Base-by-base conservation (phyloP, 1,140 invertebrate genomes). In the Drosophila gunungcola region DNA sequence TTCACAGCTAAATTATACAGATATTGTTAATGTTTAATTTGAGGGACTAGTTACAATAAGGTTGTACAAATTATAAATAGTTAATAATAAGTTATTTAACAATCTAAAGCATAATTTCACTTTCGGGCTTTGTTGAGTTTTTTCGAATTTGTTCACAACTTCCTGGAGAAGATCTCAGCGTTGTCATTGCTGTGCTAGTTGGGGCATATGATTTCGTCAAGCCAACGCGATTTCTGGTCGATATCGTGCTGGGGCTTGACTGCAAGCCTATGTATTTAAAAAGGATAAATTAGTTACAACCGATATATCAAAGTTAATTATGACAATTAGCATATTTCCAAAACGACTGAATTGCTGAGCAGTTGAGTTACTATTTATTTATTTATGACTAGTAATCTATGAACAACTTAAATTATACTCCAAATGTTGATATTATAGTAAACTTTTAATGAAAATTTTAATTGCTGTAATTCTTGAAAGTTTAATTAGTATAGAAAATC, bases 101-200 rank as follows among this genome's bases (percentile, higher is more conserved):
- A 7, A 32, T 52, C 46, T 68, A 68, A 68, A 68, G 64, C 60
- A 68, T 68, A 43, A 68, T 51, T 68, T 68, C 64, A 21, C 52
- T 42, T 43, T 68, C 64, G 0, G 61, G 29, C 11, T 52, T 49
- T n/a, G 38, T 12, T 12, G 64, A 68, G 38, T 46, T 12, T 45
- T 68, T 64, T 27, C 64, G 60, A 3, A 13, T 12, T 11, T 52
- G 3, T 10, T 68, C 64, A 34, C 36, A 43, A 1, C 45, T 68
- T 16, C 64, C 60, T 3, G 60, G 60, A 25, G 64, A 52, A 0
- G 46, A 52, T 63, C 38, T 36, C 0, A 68, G 46, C 1, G 46
- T 65, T 13, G 64, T 68, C 64, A 68, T 49, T 0, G 64, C 64
- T 21, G 64, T 68, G 9, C 64, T 68, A 32, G 46, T 65, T 13